These are phyloP conservation scores for Melieria picta DNA, from an alignment of 2,888 invertebrate species.

Conservation along the genomic window DNA sequence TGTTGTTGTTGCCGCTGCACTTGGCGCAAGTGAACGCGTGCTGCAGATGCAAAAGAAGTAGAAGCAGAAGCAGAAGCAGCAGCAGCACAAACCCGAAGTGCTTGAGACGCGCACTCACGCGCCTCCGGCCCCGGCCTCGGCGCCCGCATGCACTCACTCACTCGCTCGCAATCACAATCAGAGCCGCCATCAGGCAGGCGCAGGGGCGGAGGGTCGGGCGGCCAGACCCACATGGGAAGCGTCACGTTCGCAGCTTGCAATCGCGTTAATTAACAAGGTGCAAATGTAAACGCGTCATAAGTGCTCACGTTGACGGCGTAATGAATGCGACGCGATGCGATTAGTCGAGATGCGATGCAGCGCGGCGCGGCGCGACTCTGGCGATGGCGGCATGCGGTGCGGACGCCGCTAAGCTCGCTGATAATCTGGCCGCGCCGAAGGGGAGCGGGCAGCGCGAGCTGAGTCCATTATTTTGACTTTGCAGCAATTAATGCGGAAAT, in stretches of 20 bases:
- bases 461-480: conserved; percentile 7
- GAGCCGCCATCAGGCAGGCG: conserved; percentile 7
- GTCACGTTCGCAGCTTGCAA: conserved; percentile 60
- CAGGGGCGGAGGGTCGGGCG: neutral
- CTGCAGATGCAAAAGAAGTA: neutral
- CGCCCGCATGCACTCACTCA: neutral
- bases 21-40: too few relatives aligned
- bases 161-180: conserved; percentile 11
- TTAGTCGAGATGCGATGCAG: conserved; percentile 16
- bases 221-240: conserved; percentile 42
- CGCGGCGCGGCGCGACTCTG: neutral
- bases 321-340: conserved; percentile 51
- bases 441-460: too few relatives aligned
- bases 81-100: conserved; percentile 8
- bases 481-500: conserved; percentile 20
- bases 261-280: conserved; percentile 64
- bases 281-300: conserved; percentile 60
- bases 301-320: conserved; percentile 61
- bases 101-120: conserved; percentile 16
- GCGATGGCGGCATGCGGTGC: conserved; percentile 8
- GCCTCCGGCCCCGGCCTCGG: neutral
- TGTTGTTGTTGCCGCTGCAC: too few relatives aligned
- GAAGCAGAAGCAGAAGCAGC: neutral
- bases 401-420: too few relatives aligned
- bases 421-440: too few relatives aligned